Percentiles rank a stretch among this genome's conserved stretches.
phyloP scores from a whole-genome alignment of 2,797 vertebrate genomes.

The Epinephelus coioides region DNA sequence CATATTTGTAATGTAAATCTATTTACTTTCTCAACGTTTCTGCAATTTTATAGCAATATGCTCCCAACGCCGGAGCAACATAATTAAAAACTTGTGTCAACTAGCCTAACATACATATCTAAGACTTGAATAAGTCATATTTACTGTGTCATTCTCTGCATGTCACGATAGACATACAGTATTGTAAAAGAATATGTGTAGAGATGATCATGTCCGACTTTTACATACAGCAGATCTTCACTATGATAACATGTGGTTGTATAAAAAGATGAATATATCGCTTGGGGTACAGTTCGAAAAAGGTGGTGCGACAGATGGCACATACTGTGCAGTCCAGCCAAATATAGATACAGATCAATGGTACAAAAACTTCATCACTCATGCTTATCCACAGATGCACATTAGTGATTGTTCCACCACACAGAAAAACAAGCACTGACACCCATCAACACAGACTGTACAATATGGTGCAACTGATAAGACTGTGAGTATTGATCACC shows the following conservation, averaged over 20 bases:
- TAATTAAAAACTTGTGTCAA: constrained; percentile 82
- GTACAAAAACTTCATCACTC: constrained; percentile 64
- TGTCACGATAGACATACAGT: constrained; percentile 86
- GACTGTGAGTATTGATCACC: constrained; percentile 80
- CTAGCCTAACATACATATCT: constrained; percentile 87
- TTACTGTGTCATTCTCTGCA: constrained; percentile 87
- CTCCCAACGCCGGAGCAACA: constrained; percentile 75
- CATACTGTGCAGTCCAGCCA: constrained; percentile 71
- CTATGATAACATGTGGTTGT: constrained; percentile 75
- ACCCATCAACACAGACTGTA: constrained; percentile 77
- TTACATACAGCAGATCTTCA: constrained; percentile 77
- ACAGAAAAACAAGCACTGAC: constrained; percentile 70
- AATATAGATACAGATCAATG: constrained; percentile 64
- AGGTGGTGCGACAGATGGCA: constrained; percentile 59
- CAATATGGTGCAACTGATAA: constrained; percentile 74
- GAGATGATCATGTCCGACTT: constrained; percentile 81
- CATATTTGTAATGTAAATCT: constrained; percentile 85
- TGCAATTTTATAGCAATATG: constrained; percentile 88
- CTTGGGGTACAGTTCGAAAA: constrained; percentile 36
- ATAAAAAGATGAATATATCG: constrained; percentile 65
- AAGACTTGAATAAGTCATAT: constrained; percentile 85
- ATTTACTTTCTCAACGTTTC: constrained; percentile 85
- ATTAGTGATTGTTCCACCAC: constrained; percentile 76
- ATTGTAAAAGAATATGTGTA: constrained; percentile 79
- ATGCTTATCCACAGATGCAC: constrained; percentile 77